Evolutionary conservation across 2,888 invertebrate species (phyloP).

Genomic region (Tachystola acroxantha): DNA sequence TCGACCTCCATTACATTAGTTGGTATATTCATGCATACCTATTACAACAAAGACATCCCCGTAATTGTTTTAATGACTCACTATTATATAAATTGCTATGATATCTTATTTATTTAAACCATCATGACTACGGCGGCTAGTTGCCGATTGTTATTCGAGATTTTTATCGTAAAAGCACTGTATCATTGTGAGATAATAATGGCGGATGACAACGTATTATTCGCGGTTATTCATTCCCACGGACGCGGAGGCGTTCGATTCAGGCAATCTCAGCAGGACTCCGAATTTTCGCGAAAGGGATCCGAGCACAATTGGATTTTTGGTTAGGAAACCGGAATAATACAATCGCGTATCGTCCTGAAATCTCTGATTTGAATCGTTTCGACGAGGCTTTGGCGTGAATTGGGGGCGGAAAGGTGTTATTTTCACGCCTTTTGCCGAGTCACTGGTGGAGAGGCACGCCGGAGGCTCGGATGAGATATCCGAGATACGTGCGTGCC

Average conservation of each 20-base stretch:
- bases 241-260: conserved; percentile 42
- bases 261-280: conserved; percentile 72
- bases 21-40: conserved; percentile 21
- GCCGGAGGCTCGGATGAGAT: conserved; percentile 4
- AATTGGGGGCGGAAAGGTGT: conserved; percentile 59
- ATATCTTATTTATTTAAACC: conserved; percentile 63
- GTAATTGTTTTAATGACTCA: conserved; percentile 60
- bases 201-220: conserved; percentile 76
- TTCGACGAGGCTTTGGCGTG: conserved; percentile 65
- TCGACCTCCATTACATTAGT: conserved; percentile 29
- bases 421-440: conserved; percentile 42
- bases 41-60: conserved; percentile 59
- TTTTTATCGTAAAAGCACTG: conserved; percentile 72
- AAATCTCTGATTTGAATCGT: conserved; percentile 77
- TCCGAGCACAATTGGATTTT: conserved; percentile 74
- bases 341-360: conserved; percentile 74
- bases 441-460: conserved; percentile 38
- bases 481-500: not conserved
- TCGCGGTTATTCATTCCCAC: conserved; percentile 68
- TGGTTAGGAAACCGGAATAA: conserved; percentile 77
- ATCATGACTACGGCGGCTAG: conserved; percentile 39
- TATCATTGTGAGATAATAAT: conserved; percentile 77
- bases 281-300: conserved; percentile 66
- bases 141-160: conserved; percentile 63
- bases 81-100: conserved; percentile 50